Percentiles rank a stretch among this genome's conserved stretches.
phyloP scores from a whole-genome alignment of 2,888 invertebrate genomes.

The Glyphotaelius pellucidus region DNA sequence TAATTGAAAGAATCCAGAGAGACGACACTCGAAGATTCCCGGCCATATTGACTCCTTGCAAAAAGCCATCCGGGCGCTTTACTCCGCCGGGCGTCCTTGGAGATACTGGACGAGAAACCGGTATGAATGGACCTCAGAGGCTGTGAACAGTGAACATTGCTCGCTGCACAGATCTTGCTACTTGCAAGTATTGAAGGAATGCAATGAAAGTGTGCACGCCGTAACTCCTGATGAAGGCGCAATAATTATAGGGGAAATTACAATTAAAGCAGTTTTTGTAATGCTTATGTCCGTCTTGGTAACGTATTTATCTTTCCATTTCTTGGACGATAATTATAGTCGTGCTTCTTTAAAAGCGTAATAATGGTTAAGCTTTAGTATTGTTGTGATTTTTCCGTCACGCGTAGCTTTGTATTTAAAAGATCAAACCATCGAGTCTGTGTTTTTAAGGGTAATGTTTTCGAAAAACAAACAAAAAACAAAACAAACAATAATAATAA shows the following conservation, averaged over 20 bases:
- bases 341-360: neutral
- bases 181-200: conserved; percentile 6
- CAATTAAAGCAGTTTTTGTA: neutral
- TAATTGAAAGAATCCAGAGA: conserved; percentile 17
- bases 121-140: neutral
- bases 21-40: neutral
- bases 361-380: neutral
- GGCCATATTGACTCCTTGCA: neutral
- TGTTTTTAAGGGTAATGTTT: too few relatives aligned
- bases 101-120: conserved; percentile 4
- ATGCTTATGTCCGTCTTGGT: neutral
- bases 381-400: neutral
- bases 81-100: conserved; percentile 12
- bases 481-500: too few relatives aligned
- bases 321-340: neutral
- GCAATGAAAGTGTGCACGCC: conserved; percentile 6
- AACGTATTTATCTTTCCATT: neutral
- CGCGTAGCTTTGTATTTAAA: neutral
- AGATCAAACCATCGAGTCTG: neutral
- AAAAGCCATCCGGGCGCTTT: neutral
- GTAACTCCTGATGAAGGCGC: neutral
- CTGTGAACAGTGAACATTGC: neutral
- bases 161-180: neutral
- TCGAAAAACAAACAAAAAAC: too few relatives aligned
- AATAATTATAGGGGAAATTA: neutral